Evolutionary conservation across 1,140 invertebrate species (phyloP).

Genomic region (Calliphora vicina): DNA sequence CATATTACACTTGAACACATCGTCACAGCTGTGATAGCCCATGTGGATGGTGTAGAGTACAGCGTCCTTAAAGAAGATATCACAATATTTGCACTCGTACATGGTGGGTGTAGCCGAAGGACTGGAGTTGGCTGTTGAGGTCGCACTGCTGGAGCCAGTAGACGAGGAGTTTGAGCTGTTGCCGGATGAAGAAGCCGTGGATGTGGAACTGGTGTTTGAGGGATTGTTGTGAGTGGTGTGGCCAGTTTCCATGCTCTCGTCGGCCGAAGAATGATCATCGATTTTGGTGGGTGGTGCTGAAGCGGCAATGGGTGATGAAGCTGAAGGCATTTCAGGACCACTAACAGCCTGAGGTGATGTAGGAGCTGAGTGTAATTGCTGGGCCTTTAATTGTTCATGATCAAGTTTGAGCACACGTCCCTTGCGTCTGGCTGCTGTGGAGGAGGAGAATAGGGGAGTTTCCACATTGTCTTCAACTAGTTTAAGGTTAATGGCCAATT

Average conservation of each 20-base stretch:
- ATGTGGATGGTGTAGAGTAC: slow-evolving; percentile 95
- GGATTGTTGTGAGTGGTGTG: neutral
- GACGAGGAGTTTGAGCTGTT: slow-evolving; percentile 65
- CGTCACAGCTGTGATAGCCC: slow-evolving; percentile 89
- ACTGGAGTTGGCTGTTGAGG: slow-evolving; percentile 46
- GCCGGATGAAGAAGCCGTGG: slow-evolving; percentile 57
- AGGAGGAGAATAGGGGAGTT: slow-evolving; percentile 54
- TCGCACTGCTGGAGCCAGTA: slow-evolving; percentile 56
- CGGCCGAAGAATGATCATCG: slow-evolving; percentile 53
- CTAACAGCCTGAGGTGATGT: slow-evolving; percentile 47
- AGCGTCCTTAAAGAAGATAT: slow-evolving; percentile 88
- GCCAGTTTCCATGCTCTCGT: slow-evolving; percentile 54
- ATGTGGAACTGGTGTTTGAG: slow-evolving; percentile 52
- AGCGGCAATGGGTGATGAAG: neutral
- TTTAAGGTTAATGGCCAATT: slow-evolving; percentile 54
- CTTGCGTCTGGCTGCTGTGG: slow-evolving; percentile 52
- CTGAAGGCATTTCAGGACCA: slow-evolving; percentile 39
- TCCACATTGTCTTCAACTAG: slow-evolving; percentile 49
- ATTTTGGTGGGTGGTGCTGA: slow-evolving; percentile 18
- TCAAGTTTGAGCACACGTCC: slow-evolving; percentile 57
- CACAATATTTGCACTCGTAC: slow-evolving; percentile 85
- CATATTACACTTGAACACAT: slow-evolving; percentile 95
- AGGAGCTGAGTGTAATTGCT: slow-evolving; percentile 50
- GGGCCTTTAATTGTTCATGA: slow-evolving; percentile 36
- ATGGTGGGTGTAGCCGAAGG: slow-evolving; percentile 46